A percentile compares a stretch with the other conserved stretches of the same genome.
Conservation (phyloP, 2,797 vertebrate species). For the Typhlichthys eigenmanni region DNA sequence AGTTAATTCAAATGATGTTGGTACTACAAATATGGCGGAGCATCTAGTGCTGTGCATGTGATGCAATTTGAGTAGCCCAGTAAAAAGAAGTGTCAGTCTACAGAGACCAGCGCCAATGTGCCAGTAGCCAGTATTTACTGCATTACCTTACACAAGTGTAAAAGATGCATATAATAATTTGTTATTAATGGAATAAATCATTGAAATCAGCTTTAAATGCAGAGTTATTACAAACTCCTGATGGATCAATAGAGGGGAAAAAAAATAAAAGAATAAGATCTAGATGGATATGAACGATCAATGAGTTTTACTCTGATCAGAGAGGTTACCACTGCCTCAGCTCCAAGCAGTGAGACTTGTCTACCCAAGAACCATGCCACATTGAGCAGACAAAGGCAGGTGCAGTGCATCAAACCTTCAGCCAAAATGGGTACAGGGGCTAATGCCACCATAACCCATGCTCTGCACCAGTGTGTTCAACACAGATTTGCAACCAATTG, state of each 20-base stretch:
- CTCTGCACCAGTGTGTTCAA: conserved; percentile 58
- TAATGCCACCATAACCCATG: conserved; percentile 52
- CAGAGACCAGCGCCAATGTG: too few species aligned
- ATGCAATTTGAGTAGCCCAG: too few species aligned
- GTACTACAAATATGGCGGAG: too few species aligned
- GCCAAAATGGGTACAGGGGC: conserved; percentile 50
- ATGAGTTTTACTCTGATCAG: conserved; percentile 56
- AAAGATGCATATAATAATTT: conserved; percentile 57
- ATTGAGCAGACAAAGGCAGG: conserved; percentile 67
- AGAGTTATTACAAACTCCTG: conserved; percentile 55
- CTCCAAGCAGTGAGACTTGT: conserved; percentile 52
- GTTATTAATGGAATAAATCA: too few species aligned
- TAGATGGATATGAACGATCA: conserved; percentile 57
- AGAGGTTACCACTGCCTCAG: conserved; percentile 57
- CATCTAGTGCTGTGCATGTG: too few species aligned
- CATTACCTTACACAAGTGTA: conserved; percentile 56
- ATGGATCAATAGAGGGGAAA: conserved; percentile 7
- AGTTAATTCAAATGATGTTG: too few species aligned
- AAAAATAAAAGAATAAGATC: conserved; percentile 46
- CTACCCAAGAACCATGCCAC: conserved; percentile 63
- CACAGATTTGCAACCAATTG: conserved; percentile 70
- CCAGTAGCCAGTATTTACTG: too few species aligned
- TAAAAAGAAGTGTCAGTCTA: too few species aligned
- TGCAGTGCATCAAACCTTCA: conserved; percentile 62
- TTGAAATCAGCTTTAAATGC: conserved; percentile 57